Evolutionary conservation across 1,140 invertebrate species (phyloP).

Genomic region (Medauroidea extradentata): DNA sequence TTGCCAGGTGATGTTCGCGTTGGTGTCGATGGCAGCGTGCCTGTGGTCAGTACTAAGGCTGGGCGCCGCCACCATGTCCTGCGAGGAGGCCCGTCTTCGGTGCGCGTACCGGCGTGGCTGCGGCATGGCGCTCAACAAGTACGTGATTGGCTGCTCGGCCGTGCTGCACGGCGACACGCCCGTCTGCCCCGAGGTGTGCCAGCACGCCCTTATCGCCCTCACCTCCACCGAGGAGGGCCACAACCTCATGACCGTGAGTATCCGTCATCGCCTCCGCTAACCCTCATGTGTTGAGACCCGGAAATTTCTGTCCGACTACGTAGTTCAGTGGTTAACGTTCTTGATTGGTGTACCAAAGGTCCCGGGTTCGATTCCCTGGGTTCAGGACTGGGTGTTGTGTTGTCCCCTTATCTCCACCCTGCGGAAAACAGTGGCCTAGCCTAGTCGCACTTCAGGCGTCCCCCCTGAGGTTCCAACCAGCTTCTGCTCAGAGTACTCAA

Average conservation of each 20-base stretch:
- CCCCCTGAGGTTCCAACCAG: too few relatives aligned
- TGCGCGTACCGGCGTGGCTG: conserved; percentile 71
- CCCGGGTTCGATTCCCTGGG: too few relatives aligned
- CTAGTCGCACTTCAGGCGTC: too few relatives aligned
- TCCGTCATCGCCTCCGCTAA: not conserved
- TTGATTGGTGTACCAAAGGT: too few relatives aligned
- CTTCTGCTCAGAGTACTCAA: too few relatives aligned
- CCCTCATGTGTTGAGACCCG: too few relatives aligned
- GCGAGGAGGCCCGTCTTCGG: conserved; percentile 61
- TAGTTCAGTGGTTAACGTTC: too few relatives aligned
- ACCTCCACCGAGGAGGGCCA: conserved; percentile 73
- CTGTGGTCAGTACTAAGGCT: conserved; percentile 15
- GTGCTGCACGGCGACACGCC: conserved; percentile 47
- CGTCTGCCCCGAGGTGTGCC: conserved; percentile 64
- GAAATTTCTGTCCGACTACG: too few relatives aligned
- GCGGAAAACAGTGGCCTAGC: too few relatives aligned
- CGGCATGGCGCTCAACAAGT: conserved; percentile 65
- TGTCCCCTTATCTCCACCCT: too few relatives aligned
- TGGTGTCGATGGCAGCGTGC: conserved; percentile 1
- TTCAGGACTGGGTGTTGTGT: too few relatives aligned
- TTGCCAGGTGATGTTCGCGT: conserved; percentile 7
- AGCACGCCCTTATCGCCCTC: conserved; percentile 68
- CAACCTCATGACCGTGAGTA: conserved; percentile 62
- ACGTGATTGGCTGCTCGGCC: conserved; percentile 64
- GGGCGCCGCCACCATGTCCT: conserved; percentile 43